phyloP scores from a whole-genome alignment of 2,888 invertebrate genomes.

The Plutella xylostella region DNA sequence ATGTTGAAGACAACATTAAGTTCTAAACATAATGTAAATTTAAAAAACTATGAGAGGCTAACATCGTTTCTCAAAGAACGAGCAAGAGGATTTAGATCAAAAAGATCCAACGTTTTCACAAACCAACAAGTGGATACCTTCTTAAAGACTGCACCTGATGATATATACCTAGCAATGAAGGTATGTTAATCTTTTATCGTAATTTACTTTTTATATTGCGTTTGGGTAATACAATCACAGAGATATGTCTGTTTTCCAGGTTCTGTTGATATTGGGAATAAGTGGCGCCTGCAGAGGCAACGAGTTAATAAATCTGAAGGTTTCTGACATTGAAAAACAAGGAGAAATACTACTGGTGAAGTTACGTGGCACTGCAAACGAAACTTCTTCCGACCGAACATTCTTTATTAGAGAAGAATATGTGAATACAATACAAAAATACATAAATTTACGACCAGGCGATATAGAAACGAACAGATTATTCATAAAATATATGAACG shows the following conservation, averaged over 20 bases:
- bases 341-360: constrained; percentile 6
- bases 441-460: constrained; percentile 8
- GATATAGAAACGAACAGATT: constrained; percentile 7
- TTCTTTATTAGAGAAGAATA: constrained; percentile 11
- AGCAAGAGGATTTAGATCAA: neutral
- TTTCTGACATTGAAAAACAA: constrained; percentile 6
- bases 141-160: constrained; percentile 1
- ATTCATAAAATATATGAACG: constrained; percentile 12
- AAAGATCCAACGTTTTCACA: constrained; percentile 1
- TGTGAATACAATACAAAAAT: constrained; percentile 10
- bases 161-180: neutral
- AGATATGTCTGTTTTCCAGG: constrained; percentile 1
- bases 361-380: constrained; percentile 10
- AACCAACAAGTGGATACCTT: neutral
- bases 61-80: neutral
- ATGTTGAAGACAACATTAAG: constrained; percentile 1
- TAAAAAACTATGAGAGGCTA: neutral
- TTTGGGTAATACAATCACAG: neutral
- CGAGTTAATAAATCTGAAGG: neutral
- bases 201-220: neutral
- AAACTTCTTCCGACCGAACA: constrained; percentile 10
- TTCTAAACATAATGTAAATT: neutral
- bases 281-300: constrained; percentile 1
- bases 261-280: constrained; percentile 2
- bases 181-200: neutral